Conservation (phyloP, 1,140 invertebrate species). For the Dysdera silvatica region DNA sequence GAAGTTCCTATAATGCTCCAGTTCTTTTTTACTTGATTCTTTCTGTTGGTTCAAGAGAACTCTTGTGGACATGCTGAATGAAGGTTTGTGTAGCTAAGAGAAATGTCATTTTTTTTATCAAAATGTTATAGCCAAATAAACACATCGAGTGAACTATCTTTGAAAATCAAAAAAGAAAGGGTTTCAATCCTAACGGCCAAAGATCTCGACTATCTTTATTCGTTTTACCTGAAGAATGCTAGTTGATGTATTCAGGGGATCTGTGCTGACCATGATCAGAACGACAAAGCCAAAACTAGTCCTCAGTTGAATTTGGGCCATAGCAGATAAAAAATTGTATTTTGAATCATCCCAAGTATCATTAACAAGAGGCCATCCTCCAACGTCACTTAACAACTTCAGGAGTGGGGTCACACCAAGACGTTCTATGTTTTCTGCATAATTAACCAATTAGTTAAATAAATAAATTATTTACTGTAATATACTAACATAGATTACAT, state of each 20-base stretch:
- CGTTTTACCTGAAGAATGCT: background rate
- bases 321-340: background rate
- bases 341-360: background rate
- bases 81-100: background rate
- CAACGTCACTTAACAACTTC: background rate
- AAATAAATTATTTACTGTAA: too few species aligned
- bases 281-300: background rate
- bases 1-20: background rate
- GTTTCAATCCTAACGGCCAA: too few species aligned
- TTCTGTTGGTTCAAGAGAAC: background rate
- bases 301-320: background rate
- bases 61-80: background rate
- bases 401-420: background rate
- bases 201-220: too few species aligned
- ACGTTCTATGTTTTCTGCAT: background rate
- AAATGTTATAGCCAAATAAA: background rate
- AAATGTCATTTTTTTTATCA: too few species aligned
- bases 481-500: too few species aligned
- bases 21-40: background rate
- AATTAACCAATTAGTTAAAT: too few species aligned
- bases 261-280: background rate
- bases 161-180: too few species aligned
- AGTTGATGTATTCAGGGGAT: conserved; percentile 4
- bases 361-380: conserved; percentile 3
- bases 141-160: background rate